phyloP scores from a whole-genome alignment of 2,113 vertebrate species.

The Myrmecophaga tridactyla region DNA sequence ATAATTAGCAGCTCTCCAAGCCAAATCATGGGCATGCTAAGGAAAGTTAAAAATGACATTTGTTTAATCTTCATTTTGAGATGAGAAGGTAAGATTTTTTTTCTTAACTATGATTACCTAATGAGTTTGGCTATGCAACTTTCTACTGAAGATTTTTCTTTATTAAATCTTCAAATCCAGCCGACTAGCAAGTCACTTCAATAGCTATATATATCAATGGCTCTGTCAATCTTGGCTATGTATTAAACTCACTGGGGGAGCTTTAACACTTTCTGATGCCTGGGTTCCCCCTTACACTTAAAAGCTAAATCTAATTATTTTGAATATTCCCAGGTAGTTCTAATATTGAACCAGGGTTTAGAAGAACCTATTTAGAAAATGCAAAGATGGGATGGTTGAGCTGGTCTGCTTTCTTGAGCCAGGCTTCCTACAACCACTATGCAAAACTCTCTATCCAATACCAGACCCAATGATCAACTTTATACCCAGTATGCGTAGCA shows the following conservation, averaged over 20 bases:
- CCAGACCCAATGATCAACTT: background rate
- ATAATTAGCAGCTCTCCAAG: constrained; percentile 48
- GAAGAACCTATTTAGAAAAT: constrained; percentile 28
- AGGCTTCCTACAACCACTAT: background rate
- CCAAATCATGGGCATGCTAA: constrained; percentile 44
- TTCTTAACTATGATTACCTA: background rate
- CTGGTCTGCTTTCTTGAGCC: background rate
- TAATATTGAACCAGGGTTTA: constrained; percentile 5
- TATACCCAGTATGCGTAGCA: background rate
- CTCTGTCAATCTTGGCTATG: background rate
- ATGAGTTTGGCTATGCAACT: background rate
- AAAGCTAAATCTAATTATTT: background rate
- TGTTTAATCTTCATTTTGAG: constrained; percentile 16
- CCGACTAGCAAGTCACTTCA: constrained; percentile 9
- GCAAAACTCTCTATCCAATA: background rate
- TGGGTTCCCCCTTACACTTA: background rate
- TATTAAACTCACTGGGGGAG: background rate
- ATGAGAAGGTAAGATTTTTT: background rate
- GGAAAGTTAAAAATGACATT: constrained; percentile 29
- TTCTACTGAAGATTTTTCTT: background rate
- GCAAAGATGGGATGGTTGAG: background rate
- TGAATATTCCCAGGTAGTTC: background rate
- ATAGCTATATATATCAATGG: background rate
- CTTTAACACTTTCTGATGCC: background rate
- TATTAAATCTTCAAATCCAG: background rate